Base-by-base conservation (phyloP, 1,140 invertebrate species). In the Musca vetustissima region DNA sequence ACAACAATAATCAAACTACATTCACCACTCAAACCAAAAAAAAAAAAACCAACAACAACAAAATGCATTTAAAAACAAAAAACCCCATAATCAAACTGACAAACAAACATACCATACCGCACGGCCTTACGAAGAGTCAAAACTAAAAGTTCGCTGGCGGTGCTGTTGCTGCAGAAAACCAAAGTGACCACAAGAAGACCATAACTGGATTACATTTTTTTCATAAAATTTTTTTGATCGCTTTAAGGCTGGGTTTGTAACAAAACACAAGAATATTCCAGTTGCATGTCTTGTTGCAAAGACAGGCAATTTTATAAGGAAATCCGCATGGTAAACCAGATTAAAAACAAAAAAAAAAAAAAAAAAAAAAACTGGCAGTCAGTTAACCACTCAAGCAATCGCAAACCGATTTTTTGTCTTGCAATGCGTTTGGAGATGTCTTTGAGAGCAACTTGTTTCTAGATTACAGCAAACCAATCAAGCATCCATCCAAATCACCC, bases 271-370 rank as follows among this genome's bases (percentile, higher is more conserved):
- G 57, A 61, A 61, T 61, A 43, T 61, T 61, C 57, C 57, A 61
- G 15, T 15, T 61, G 21, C 21, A 19, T 22, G 49, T 52, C 17
- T 52, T n/a, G n/a, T 52, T 52, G 49, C 49, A 52, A 28, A 32
- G 43, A 59, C 55, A 59, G n/a, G 25, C 17, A 36, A 43, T 13
- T 61, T 17, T 61, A 43, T 61, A 61, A 61, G 57, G 57, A 61
- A 61, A 61, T 61, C 57, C 57, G 57, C 57, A 61, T 61, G 57
- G n/a, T 61, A 61, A 61, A 61, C 57, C 57, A 61, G 57, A 61
- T 61, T 61, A 61, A 36, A 24, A 61, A 36, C n/a, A n/a, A n/a
- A n/a, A n/a, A n/a, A n/a, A n/a, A n/a, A n/a, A 61, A 36, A 24
- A 61, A 36, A 13, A 21, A 25, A 57, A n/a, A 14, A 32, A 22